Evolutionary conservation across 2,888 invertebrate genomes (phyloP).

Genomic region (Melinopterus prodromus): DNA sequence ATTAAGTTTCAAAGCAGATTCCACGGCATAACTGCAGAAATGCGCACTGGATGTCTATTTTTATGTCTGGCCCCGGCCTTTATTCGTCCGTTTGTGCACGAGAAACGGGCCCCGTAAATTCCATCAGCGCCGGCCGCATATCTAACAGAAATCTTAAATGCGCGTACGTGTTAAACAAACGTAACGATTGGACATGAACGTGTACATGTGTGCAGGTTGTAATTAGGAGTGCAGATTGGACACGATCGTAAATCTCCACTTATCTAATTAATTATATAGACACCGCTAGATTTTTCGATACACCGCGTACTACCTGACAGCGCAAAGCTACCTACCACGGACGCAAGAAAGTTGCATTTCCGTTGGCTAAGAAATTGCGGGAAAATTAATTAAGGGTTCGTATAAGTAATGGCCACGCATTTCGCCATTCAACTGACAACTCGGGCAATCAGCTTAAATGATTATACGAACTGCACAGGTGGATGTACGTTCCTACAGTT

Average conservation of each 20-base stretch:
- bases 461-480: too few species aligned
- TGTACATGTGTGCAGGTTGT: background rate
- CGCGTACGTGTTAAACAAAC: too few species aligned
- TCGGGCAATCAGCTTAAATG: background rate
- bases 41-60: background rate
- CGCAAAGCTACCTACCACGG: background rate
- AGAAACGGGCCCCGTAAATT: background rate
- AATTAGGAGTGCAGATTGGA: background rate
- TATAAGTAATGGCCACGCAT: background rate
- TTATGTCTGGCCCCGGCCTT: background rate
- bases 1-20: background rate
- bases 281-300: background rate
- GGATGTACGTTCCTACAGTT: too few species aligned
- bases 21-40: background rate
- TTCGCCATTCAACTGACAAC: background rate
- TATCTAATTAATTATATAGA: conserved; percentile 4
- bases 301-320: background rate
- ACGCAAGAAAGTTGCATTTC: background rate
- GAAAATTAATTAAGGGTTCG: background rate
- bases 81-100: background rate
- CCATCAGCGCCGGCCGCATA: background rate
- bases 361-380: background rate
- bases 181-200: background rate
- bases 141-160: background rate
- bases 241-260: background rate